phyloP scores from a whole-genome alignment of 2,113 vertebrate species.

The Notiomystis cincta region DNA sequence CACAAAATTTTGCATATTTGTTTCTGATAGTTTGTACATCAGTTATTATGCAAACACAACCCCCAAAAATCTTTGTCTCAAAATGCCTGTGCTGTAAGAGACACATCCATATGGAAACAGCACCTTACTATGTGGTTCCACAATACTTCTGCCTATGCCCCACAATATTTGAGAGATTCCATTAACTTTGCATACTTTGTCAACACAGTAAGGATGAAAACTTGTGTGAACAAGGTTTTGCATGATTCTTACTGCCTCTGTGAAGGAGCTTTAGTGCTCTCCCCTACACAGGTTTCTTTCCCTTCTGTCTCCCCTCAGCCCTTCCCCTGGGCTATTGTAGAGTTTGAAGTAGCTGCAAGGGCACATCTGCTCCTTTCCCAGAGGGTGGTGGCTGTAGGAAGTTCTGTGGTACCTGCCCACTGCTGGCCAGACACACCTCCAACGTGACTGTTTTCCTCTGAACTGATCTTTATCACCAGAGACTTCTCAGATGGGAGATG shows the following conservation, averaged over 20 bases:
- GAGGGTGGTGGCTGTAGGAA: not conserved
- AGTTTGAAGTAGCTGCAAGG: not conserved
- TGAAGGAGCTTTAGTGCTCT: not conserved
- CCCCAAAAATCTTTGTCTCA: not conserved
- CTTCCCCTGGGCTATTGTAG: not conserved
- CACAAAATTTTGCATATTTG: not conserved
- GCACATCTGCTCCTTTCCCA: not conserved
- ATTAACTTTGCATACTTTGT: not conserved
- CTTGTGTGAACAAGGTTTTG: not conserved
- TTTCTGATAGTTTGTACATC: not conserved
- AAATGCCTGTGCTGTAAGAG: not conserved
- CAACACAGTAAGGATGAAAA: not conserved
- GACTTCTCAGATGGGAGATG: not conserved
- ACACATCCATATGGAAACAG: not conserved
- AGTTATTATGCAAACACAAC: not conserved
- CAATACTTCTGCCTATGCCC: not conserved
- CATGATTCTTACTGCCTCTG: not conserved
- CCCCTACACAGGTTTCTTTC: not conserved
- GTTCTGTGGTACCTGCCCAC: not conserved
- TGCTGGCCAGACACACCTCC: not conserved
- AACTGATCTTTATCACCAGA: not conserved
- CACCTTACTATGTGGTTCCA: not conserved
- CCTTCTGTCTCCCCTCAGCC: not conserved
- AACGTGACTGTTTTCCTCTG: not conserved
- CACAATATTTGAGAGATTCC: not conserved